Conservation (phyloP, 2,888 invertebrate genomes). For the Ormyrus nitidulus region DNA sequence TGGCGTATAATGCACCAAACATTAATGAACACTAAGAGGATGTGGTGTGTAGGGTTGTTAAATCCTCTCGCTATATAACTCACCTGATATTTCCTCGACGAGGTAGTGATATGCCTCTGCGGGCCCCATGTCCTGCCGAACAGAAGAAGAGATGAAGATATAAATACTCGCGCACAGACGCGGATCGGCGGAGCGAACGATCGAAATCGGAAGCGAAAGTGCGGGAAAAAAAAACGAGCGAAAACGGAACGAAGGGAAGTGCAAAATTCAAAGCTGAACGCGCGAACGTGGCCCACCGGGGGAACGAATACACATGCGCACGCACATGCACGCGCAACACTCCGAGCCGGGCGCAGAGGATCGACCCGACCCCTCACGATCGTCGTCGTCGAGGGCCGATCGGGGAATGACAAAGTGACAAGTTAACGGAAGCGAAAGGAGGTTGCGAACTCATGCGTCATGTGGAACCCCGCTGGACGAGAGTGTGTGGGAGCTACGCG, state of each 20-base stretch:
- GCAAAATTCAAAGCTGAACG: no score
- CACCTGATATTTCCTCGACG: slow-evolving; percentile 70
- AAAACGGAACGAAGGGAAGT: not conserved
- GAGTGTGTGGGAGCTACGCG: slow-evolving; percentile 2
- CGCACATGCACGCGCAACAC: no score
- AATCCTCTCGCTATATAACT: slow-evolving; percentile 53
- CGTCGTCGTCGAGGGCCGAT: slow-evolving; percentile 55
- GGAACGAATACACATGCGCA: not conserved
- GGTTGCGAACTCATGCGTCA: slow-evolving; percentile 61
- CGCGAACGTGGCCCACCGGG: no score
- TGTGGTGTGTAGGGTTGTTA: not conserved
- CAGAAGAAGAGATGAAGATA: slow-evolving; percentile 57
- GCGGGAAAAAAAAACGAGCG: not conserved
- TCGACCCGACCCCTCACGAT: slow-evolving; percentile 57
- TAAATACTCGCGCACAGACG: slow-evolving; percentile 41
- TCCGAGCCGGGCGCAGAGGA: slow-evolving; percentile 36
- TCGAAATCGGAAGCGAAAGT: not conserved
- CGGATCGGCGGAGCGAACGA: not conserved
- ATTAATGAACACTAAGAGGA: slow-evolving; percentile 34
- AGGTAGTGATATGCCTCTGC: slow-evolving; percentile 68
- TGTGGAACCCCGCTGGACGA: slow-evolving; percentile 50
- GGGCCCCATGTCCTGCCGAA: slow-evolving; percentile 64
- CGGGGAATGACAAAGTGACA: slow-evolving; percentile 62
- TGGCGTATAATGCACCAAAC: not conserved
- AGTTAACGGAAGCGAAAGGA: slow-evolving; percentile 60